Base-by-base conservation (phyloP, 2,888 invertebrate species). In the Muscina levida region DNA sequence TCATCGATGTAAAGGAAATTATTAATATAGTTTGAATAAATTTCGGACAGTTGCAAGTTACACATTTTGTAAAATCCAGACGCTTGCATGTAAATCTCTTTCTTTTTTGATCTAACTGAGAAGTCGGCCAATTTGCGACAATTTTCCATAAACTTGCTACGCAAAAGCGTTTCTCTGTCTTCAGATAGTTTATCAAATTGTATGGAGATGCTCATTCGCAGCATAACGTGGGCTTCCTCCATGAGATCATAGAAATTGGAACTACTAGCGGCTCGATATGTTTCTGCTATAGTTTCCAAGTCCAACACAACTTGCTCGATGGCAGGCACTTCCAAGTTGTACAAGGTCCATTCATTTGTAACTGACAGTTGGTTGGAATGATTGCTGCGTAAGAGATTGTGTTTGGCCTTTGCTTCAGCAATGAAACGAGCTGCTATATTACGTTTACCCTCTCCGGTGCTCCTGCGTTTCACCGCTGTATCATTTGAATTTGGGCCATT, bases 161-260 rank as follows among this genome's bases (percentile, higher is more conserved):
- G 85, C 48, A 90, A 77, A 10, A 82, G 72, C 46, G 86, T 83
- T 26, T 89, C 86, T 10, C 87, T 82, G 5, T 88, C 87, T 10
- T 74, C 72, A 1, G 68, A 78, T 5, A 86, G 73, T 1, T 86
- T 85, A 11, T 87, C 87, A 15, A 86, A 88, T 65, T 89, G 88
- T 46, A 90, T 77, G 0, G 88, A 86, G 0, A 87, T 83, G 39
- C 89, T 88, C 19, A 90, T 82, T 2, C 93, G 90, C 17, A 95
- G 89, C 84, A 95, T 92, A 83, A 94, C 92, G 86, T 95, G 94
- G 4, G 94, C 94, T 89, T 96, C 95, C 84, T 93, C 93, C 86
- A 95, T 90, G 72, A 96, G 90, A 88, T 95, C 94, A 77, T 93
- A 92, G 86, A 95, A 95, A 1, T 94, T 94, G 46, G 93, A 92